phyloP scores from a whole-genome alignment of 2,113 vertebrate genomes.

The Hylia prasina region DNA sequence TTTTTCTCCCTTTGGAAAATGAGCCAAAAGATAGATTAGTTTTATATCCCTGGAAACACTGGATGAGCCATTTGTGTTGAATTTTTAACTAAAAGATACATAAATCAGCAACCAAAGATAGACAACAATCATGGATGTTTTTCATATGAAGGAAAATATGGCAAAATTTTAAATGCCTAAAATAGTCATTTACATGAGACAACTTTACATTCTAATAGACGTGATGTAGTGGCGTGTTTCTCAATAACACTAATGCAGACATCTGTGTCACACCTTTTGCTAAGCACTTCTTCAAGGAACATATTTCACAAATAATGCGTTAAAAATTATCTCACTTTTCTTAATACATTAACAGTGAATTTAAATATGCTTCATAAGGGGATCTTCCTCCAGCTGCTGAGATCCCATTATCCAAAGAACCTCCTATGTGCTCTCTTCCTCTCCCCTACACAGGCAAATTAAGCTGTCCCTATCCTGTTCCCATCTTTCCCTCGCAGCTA shows the following conservation, averaged over 20 bases:
- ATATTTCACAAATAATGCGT: background rate
- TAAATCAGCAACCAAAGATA: background rate
- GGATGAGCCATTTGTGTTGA: background rate
- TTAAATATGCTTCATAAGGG: background rate
- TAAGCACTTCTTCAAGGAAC: background rate
- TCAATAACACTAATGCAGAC: background rate
- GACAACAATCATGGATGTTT: background rate
- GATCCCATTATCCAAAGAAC: background rate
- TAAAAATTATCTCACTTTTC: background rate
- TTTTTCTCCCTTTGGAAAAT: background rate
- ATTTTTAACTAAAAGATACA: constrained; percentile 7
- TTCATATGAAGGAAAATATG: background rate
- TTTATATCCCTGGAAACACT: background rate
- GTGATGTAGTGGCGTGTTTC: background rate
- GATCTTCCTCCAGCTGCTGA: background rate
- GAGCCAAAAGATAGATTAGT: background rate
- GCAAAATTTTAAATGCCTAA: background rate
- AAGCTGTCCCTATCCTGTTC: background rate
- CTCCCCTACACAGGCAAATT: background rate
- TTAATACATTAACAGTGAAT: background rate
- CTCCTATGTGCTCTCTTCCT: background rate
- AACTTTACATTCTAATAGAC: background rate
- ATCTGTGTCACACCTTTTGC: background rate
- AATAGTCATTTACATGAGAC: background rate
- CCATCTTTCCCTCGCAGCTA: background rate